phyloP scores from a whole-genome alignment of 1,140 invertebrate species.

The Aphaenogaster rudis region DNA sequence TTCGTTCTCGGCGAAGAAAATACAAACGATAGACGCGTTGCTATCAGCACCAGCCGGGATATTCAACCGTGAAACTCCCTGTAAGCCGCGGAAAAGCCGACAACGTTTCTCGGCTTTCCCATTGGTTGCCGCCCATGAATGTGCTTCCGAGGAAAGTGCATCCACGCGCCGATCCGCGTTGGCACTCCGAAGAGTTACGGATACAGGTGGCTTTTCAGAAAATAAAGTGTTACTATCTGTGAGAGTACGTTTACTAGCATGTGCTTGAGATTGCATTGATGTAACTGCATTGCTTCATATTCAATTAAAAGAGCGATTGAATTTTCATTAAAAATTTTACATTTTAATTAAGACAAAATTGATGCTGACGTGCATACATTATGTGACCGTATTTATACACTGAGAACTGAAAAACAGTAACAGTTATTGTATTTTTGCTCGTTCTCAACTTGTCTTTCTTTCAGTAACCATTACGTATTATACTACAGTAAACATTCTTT shows the following conservation, averaged over 20 bases:
- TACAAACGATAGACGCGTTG: slow-evolving; percentile 39
- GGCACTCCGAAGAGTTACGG: slow-evolving; percentile 42
- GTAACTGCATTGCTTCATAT: not conserved
- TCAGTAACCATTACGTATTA: too few species aligned
- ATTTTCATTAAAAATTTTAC: not conserved
- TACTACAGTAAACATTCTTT: too few species aligned
- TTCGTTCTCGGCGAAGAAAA: slow-evolving; percentile 22
- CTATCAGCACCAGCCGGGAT: slow-evolving; percentile 47
- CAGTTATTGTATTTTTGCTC: too few species aligned
- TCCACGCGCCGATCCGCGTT: slow-evolving; percentile 41
- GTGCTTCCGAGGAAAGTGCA: slow-evolving; percentile 48
- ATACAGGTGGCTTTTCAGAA: slow-evolving; percentile 49
- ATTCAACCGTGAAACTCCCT: slow-evolving; percentile 46
- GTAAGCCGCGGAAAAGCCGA: slow-evolving; percentile 51
- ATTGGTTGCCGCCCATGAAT: slow-evolving; percentile 48
- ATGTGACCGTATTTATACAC: not conserved
- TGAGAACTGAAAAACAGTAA: too few species aligned
- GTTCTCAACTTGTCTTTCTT: too few species aligned
- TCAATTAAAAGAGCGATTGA: slow-evolving; percentile 2
- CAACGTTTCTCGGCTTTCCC: slow-evolving; percentile 41
- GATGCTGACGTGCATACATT: not conserved
- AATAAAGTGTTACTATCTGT: slow-evolving; percentile 29
- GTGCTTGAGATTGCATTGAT: not conserved
- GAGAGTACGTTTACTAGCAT: not conserved
- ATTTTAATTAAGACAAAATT: slow-evolving; percentile 33